Evolutionary conservation across 2,888 invertebrate species (phyloP).

Genomic region (Coelinius sp.): DNA sequence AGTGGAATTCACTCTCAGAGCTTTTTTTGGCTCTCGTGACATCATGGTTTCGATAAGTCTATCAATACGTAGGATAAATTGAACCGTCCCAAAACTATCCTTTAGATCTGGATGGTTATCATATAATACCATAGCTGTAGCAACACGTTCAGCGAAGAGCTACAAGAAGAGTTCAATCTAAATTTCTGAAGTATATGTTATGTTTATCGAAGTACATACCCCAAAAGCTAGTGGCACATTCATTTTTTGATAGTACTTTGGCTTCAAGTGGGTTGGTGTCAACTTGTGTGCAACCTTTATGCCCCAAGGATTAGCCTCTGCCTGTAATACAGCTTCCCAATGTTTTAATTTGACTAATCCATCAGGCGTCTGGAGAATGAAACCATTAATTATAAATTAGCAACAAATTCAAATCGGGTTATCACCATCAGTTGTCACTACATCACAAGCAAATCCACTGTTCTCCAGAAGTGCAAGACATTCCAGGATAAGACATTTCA

Average conservation of each 20-base stretch:
- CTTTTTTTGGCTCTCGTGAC: background rate
- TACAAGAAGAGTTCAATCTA: background rate
- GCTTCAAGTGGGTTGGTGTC: background rate
- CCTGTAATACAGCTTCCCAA: constrained; percentile 35
- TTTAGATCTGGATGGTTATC: background rate
- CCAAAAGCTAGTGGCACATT: background rate
- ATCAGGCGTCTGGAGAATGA: constrained; percentile 40
- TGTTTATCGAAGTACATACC: background rate
- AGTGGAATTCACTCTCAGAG: background rate
- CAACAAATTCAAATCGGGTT: no score
- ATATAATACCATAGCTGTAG: background rate
- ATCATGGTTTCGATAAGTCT: background rate
- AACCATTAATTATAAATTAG: background rate
- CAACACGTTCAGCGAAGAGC: background rate
- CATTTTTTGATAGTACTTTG: background rate
- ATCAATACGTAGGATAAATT: background rate
- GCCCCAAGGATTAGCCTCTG: background rate
- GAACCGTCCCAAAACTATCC: background rate
- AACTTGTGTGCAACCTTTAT: background rate
- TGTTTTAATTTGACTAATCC: constrained; percentile 37
- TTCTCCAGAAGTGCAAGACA: constrained; percentile 49
- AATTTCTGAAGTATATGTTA: background rate
- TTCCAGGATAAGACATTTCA: constrained; percentile 53
- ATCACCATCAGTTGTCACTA: constrained; percentile 52
- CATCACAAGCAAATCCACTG: constrained; percentile 49